Percentiles rank a stretch among this genome's conserved stretches.
Evolutionary conservation across 1,140 invertebrate species (phyloP).

Genomic region (Bathynomus jamesi): DNA sequence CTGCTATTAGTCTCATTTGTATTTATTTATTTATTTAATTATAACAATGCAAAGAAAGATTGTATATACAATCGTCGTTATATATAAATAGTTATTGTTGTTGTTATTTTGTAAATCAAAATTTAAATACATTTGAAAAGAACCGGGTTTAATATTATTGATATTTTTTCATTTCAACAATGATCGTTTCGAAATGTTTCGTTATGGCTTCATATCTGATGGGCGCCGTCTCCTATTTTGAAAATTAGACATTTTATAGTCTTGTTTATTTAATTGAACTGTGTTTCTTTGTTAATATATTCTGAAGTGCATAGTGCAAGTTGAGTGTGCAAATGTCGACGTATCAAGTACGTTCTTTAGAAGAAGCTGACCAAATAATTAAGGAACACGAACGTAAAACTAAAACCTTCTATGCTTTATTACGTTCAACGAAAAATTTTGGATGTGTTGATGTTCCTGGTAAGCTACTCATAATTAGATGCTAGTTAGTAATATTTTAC

Average conservation of each 20-base stretch:
- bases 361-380: constrained; percentile 18
- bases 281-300: no score
- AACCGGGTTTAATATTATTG: no score
- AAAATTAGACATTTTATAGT: no score
- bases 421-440: constrained; percentile 22
- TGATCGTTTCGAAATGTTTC: background rate
- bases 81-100: no score
- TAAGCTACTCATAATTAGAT: background rate
- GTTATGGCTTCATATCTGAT: background rate
- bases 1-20: no score
- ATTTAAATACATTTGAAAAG: no score
- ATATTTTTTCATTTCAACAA: background rate
- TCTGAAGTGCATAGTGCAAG: no score
- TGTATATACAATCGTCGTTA: no score
- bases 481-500: background rate
- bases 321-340: constrained; percentile 22
- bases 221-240: background rate
- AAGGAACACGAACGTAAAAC: constrained; percentile 17
- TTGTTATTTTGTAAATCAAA: no score
- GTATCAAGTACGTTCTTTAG: constrained; percentile 18
- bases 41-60: no score
- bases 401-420: constrained; percentile 15
- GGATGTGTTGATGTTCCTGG: constrained; percentile 20
- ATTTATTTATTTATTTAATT: no score
- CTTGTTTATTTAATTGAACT: no score